Base-by-base conservation (phyloP, 2,797 vertebrate species). In the Tangara arthus region DNA sequence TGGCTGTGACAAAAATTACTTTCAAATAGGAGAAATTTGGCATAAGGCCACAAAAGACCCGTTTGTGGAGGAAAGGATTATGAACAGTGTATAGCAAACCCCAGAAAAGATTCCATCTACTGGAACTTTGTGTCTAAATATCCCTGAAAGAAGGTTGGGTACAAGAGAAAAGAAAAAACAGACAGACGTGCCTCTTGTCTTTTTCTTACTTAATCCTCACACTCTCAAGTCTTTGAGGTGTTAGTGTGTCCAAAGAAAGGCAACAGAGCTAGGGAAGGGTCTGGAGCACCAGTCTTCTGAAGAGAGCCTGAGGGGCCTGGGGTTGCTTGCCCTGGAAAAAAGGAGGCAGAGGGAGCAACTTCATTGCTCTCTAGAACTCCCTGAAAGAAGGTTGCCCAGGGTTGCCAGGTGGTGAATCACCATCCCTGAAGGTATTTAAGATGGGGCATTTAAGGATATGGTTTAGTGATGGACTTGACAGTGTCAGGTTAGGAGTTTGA, bases 111-210 rank as follows among this genome's bases (percentile, higher is more conserved):
- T 52, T 76, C 37, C 56, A 35, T 24, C 42, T 89, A 23, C 69
- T 70, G 30, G n/a, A 28, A 70, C 16, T 57, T 53, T 7, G 9
- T 41, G 8, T 73, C 65, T 53, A 30, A 53, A 44, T 64, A 73
- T 61, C 28, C 11, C 69, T 65, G 42, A 83, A 87, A 80, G 24
- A 77, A 47, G 10, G 6, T 22, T 83, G 28, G 6, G 6, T 65
- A 39, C 9, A 14, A 47, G 12, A 41, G 6, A 8, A 47, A 65
- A 79, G 30, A 37, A 28, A 18, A 46, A 39, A 3, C 6, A 47
- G 2, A n/a, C 18, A 57, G 10, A 34, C 0, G 0, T 3, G 3
- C 16, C 39, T 64, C 52, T 88, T 59, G 19, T 46, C 21, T 81
- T 93, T 42, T 35, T 12, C 23, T 22, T 82, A 20, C 13, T 70